These are phyloP conservation scores for Malacoctenus gilli DNA, from an alignment of 2,797 vertebrate genomes.

Conservation along the genomic window DNA sequence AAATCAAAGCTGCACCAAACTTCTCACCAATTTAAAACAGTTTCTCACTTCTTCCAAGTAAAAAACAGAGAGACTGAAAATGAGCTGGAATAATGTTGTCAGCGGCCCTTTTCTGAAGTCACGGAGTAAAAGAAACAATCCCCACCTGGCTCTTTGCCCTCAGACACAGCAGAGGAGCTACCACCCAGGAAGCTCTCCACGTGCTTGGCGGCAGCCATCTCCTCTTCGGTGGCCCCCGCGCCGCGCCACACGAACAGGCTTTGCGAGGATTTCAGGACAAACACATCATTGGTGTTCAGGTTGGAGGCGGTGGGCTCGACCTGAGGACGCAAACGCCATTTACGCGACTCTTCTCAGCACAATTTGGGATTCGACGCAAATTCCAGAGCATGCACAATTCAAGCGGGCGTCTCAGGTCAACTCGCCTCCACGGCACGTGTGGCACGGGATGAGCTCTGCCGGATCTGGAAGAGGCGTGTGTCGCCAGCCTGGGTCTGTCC, in stretches of 20 bases:
- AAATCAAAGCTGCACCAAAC: too few relatives aligned
- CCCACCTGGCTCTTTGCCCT: slow-evolving; percentile 83
- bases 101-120: too few relatives aligned
- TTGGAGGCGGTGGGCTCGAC: slow-evolving; percentile 66
- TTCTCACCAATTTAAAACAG: too few relatives aligned
- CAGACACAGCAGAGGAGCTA: slow-evolving; percentile 65
- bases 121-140: too few relatives aligned
- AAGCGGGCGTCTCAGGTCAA: too few relatives aligned
- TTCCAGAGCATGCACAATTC: too few relatives aligned
- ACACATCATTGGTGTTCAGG: slow-evolving; percentile 85
- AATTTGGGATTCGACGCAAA: too few relatives aligned
- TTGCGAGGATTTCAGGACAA: slow-evolving; percentile 76
- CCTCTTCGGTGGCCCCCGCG: slow-evolving; percentile 75
- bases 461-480: slow-evolving; percentile 83
- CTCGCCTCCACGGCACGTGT: slow-evolving; percentile 84
- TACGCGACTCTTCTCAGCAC: too few relatives aligned
- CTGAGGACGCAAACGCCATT: slow-evolving; percentile 47
- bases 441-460: slow-evolving; percentile 74
- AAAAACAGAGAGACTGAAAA: too few relatives aligned
- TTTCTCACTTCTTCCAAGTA: too few relatives aligned
- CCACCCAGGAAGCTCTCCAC: slow-evolving; percentile 77
- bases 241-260: slow-evolving; percentile 79
- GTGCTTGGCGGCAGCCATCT: slow-evolving; percentile 75
- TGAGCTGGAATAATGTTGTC: too few relatives aligned
- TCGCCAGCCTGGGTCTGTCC: slow-evolving; percentile 65